Base-by-base conservation (phyloP, 2,888 invertebrate genomes). In the Baccha elongata region DNA sequence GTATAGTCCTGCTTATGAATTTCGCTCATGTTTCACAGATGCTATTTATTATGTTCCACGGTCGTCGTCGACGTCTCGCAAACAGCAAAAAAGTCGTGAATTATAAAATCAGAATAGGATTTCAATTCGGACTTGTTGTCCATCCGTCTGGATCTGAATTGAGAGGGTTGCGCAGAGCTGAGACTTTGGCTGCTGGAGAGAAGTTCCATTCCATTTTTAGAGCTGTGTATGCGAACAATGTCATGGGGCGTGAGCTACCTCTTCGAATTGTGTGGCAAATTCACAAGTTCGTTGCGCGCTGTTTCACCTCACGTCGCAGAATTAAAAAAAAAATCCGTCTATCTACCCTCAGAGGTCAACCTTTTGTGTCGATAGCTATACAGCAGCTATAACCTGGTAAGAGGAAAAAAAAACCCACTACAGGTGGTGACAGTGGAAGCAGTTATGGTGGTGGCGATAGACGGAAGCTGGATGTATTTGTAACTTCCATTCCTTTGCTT, bases 211-310 rank as follows among this genome's bases (percentile, higher is more conserved):
- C 69, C 53, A 62, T 69, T 53, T 62, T 10, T 62, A 62, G 62
- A 13, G 29, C 32, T 55, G 44, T 50, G 62, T 46, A 65, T 71
- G 69, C 62, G 58, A 73, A 83, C 83, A 83, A 83, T 83, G 78
- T 83, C 83, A 83, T 58, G 83, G 83, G 83, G 83, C 83, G 83
- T 83, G 83, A 83, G 78, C 83, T 78, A 68, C 78, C 78, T 75
- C 67, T 67, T 75, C 67, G 75, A 81, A 75, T 75, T 81, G 81
- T 75, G 75, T 75, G 75, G 81, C 75, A 81, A 81, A 81, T 81
- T 81, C 81, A 81, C 81, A 81, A 81, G 75, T 81, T 75, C 81
- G 81, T 74, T 74, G 80, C 74, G 68, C 68, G 79, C 79, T 80
- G 73, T 74, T 75, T 80, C 80, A 80, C 80, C 69, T 80, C 80